Evolutionary conservation across 1,140 invertebrate genomes (phyloP).

Genomic region (Triops longicaudatus): DNA sequence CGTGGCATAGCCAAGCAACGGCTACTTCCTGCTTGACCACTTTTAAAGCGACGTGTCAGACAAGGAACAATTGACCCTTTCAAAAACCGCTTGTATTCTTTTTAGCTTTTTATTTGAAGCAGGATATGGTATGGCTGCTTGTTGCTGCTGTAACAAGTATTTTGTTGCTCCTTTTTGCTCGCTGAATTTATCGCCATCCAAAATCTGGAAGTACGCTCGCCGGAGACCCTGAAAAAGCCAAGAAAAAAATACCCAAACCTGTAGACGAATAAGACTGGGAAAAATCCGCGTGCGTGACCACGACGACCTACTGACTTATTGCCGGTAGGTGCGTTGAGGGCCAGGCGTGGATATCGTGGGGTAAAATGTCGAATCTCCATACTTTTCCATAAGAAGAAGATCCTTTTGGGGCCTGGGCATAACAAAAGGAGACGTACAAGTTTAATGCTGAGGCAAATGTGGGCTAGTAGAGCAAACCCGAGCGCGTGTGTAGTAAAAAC

Average conservation of each 20-base stretch:
- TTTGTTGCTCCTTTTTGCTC: neutral
- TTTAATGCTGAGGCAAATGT: neutral
- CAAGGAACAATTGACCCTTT: neutral
- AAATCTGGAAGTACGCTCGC: neutral
- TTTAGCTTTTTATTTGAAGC: neutral
- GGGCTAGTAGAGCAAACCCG: slow-evolving; percentile 4
- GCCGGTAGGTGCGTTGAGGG: neutral
- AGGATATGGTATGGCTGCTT: no score
- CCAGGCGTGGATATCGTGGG: slow-evolving; percentile 3
- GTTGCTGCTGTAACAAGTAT: neutral
- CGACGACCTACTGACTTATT: slow-evolving; percentile 7
- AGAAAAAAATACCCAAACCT: neutral
- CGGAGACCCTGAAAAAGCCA: neutral
- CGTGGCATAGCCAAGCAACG: neutral
- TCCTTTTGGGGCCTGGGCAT: neutral
- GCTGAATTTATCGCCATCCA: neutral
- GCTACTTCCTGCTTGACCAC: neutral
- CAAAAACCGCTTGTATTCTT: neutral
- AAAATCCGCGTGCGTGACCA: neutral
- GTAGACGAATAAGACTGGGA: neutral
- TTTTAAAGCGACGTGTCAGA: neutral
- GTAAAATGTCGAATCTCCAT: neutral
- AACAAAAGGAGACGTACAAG: neutral
- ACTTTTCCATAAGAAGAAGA: neutral
- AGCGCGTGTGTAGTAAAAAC: neutral